Evolutionary conservation across 1,140 invertebrate genomes (phyloP).

Genomic region (Macrocentrus cingulum): DNA sequence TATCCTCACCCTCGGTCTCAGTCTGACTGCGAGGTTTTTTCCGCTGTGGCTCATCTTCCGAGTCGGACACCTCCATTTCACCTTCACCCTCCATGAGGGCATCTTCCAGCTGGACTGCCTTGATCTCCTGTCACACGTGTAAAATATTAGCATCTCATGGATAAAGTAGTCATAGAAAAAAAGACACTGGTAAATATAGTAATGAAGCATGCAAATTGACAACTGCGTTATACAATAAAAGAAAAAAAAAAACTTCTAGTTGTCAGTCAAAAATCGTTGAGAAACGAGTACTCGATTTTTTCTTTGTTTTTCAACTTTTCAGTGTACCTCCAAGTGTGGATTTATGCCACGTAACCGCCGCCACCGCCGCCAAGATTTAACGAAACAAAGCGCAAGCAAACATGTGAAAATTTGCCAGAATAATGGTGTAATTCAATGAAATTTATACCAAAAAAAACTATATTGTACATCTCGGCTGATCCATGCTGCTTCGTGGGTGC

Average conservation of each 20-base stretch:
- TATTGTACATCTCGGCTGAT: neutral
- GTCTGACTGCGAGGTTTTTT: constrained; percentile 56
- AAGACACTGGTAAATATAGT: no score
- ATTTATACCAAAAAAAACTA: neutral
- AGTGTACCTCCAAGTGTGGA: no score
- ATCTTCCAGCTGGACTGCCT: constrained; percentile 75
- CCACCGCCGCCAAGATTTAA: no score
- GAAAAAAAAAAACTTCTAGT: no score
- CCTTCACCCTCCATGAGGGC: constrained; percentile 70
- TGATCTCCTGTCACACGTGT: constrained; percentile 68
- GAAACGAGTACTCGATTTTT: no score
- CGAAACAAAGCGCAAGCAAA: no score
- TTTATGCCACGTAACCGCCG: no score
- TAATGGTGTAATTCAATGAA: neutral
- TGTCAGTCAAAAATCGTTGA: no score
- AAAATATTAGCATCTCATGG: neutral
- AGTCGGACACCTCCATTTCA: constrained; percentile 82
- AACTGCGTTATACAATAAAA: no score
- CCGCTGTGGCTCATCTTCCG: constrained; percentile 64
- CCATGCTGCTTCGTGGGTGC: neutral
- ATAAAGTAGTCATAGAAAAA: neutral
- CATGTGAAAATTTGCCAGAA: no score
- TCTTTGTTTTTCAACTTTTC: no score
- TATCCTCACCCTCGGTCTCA: constrained; percentile 48
- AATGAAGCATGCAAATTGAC: no score